These are phyloP conservation scores for Zoanthus sociatus DNA, from an alignment of 92 coral and sea anemone genomes.

Conservation along the genomic window DNA sequence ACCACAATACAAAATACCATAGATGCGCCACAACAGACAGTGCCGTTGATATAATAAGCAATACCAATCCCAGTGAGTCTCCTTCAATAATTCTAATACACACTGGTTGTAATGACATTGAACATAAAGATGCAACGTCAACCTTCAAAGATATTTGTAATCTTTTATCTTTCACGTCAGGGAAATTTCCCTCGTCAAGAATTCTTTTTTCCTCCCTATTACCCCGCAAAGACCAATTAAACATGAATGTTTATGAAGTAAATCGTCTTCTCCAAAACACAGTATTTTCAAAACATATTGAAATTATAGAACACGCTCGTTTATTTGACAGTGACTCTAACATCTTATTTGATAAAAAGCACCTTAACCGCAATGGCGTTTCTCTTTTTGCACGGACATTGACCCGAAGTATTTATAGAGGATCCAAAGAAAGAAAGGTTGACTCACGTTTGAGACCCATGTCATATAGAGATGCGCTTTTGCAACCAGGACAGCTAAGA, in stretches of 20 bases:
- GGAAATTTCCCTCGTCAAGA: conserved; percentile 11
- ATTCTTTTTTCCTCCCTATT: conserved; percentile 19
- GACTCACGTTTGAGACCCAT: background rate
- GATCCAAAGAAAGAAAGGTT: background rate
- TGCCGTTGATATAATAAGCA: background rate
- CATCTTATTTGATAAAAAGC: conserved; percentile 24
- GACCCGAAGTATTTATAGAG: conserved; percentile 15
- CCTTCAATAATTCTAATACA: conserved; percentile 4
- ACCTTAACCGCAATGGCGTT: conserved; percentile 20
- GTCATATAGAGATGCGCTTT: conserved; percentile 17
- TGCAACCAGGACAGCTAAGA: background rate
- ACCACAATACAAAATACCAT: background rate
- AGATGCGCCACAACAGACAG: background rate
- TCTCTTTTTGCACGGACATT: conserved; percentile 23
- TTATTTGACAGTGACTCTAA: background rate
- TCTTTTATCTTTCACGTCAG: background rate
- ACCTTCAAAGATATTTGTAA: conserved; percentile 11
- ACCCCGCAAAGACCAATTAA: background rate
- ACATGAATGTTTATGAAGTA: background rate
- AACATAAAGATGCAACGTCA: background rate
- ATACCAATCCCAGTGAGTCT: background rate
- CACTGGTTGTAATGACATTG: conserved; percentile 33
- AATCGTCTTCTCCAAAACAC: conserved; percentile 12
- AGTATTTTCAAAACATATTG: background rate
- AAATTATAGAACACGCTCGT: conserved; percentile 24